Conservation (phyloP, 2,113 vertebrate species). For the Campylomormyrus tamandua region DNA sequence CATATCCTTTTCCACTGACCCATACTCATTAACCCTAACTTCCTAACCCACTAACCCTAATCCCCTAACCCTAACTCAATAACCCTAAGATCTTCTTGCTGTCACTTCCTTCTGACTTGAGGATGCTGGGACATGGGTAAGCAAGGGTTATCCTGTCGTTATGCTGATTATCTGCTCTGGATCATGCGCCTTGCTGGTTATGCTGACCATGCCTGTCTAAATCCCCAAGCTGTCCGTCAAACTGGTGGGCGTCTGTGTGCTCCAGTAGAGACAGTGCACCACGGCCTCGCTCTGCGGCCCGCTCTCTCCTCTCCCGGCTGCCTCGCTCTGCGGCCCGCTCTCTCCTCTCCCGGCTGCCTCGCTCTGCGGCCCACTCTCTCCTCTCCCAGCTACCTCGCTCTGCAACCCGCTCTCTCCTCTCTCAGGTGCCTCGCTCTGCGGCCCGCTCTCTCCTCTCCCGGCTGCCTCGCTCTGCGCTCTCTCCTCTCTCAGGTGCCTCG, state of each 20-base stretch:
- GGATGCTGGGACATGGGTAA: background rate
- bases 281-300: background rate
- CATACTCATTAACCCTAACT: background rate
- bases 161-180: background rate
- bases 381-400: background rate
- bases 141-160: background rate
- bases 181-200: background rate
- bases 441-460: background rate
- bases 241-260: background rate
- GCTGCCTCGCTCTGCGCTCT: background rate
- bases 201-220: background rate
- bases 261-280: background rate
- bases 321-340: no score
- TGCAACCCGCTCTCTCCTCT: background rate
- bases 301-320: no score
- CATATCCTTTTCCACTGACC: background rate
- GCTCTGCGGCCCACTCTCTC: background rate
- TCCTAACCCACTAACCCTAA: background rate
- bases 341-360: no score
- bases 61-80: background rate
- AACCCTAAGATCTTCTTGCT: background rate
- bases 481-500: no score
- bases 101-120: background rate
- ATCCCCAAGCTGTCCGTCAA: background rate
- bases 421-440: background rate